Evolutionary conservation across 2,797 vertebrate genomes (phyloP), one percentile per base, ranked within the genome.

Genomic region (Helarctos malayanus): DNA sequence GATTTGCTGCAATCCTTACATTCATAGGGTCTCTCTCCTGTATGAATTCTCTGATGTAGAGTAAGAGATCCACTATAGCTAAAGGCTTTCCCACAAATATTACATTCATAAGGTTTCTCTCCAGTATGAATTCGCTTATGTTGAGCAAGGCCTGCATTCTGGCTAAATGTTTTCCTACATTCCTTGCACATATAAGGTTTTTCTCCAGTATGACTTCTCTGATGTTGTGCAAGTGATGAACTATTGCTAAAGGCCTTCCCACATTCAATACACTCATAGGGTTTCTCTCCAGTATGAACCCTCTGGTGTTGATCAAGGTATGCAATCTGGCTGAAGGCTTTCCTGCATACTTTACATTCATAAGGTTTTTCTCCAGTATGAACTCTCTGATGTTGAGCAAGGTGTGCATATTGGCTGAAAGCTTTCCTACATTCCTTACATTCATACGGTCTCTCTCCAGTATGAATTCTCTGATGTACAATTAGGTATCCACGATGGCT

Each of bases 221-320:
- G 98, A 63, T 98, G 98, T 7, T 97, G 97, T 13, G 97, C 95
- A 27, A 98, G 98, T 0, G 97, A 97, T 0, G 98, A 98, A 7
- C 97, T 98, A 12, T 98, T 97, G 83, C 97, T 97, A 54, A 98
- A 98, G 89, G 97, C 96, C 35, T 98, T 98, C 45, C 94, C 97
- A 87, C 98, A 98, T 14, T 97, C 76, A 1, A 45, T 14, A 71
- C 98, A 98, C 19, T 97, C 97, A 14, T 98, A 98, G 23, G 98
- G 98, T 14, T 97, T 98, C 94, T 98, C 98, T n/a, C 97, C 97
- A 3, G 97, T 98, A 4, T 98, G 98, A 29, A 98, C 97, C 57
- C 97, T 78, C 87, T 97, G 98, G 13, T 98, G 98, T 9, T 98
- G 98, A 71, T 97, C 97, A 2, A 98, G 98, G 73, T 98, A 97